These are phyloP conservation scores for Hemibagrus wyckioides DNA, from an alignment of 2,113 vertebrate genomes.

Conservation along the genomic window DNA sequence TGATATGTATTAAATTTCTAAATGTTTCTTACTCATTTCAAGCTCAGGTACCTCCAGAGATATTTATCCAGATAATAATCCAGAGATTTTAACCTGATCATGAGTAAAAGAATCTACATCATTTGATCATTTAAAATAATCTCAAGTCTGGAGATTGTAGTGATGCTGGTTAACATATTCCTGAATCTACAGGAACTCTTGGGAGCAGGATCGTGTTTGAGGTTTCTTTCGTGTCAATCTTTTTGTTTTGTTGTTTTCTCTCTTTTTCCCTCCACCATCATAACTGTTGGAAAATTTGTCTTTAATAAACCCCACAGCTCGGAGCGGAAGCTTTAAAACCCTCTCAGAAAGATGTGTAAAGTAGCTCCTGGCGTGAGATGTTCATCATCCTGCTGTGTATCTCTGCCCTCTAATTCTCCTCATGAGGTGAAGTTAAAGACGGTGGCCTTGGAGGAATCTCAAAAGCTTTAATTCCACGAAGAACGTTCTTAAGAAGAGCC, in stretches of 20 bases:
- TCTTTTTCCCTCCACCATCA: not conserved
- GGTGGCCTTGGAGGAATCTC: slow-evolving; percentile 47
- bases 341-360: not conserved
- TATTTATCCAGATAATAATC: no score
- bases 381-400: slow-evolving; percentile 26
- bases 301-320: not conserved
- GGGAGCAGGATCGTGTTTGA: no score
- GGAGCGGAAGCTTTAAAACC: not conserved
- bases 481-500: slow-evolving; percentile 30
- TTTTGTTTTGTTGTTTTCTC: not conserved
- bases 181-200: no score
- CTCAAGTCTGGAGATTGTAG: not conserved
- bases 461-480: not conserved
- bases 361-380: not conserved
- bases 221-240: not conserved
- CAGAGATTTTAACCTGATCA: no score
- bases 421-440: slow-evolving; percentile 56
- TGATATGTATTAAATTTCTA: no score
- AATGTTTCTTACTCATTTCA: no score
- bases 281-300: not conserved
- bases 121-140: not conserved
- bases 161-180: no score
- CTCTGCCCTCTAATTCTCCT: slow-evolving; percentile 54
- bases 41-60: no score
- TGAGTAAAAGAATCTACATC: not conserved